Evolutionary conservation across 1,140 invertebrate species (phyloP).

Genomic region (Diachasma alloeum): DNA sequence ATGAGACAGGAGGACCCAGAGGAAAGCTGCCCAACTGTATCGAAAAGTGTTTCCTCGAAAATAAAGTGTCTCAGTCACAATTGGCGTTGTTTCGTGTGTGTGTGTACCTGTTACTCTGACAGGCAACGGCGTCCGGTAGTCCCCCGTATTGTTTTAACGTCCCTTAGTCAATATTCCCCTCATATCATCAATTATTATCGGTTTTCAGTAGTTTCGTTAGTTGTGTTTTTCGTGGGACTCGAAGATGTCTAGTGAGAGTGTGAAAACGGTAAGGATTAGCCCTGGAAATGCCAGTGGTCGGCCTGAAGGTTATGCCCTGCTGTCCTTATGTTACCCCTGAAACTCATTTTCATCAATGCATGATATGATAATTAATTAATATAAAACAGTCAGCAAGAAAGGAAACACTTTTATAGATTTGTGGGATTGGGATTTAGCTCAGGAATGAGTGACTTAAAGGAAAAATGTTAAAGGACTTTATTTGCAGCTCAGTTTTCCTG

Average conservation of each 20-base stretch:
- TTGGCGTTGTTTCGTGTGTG: neutral
- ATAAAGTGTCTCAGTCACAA: neutral
- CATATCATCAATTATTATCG: conserved; percentile 11
- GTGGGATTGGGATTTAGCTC: too few species aligned
- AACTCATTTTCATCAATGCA: too few species aligned
- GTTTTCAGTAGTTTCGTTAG: neutral
- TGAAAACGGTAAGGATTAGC: conserved; percentile 56
- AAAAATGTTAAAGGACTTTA: too few species aligned
- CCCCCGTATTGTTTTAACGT: neutral
- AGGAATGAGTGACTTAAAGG: too few species aligned
- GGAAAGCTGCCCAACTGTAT: neutral
- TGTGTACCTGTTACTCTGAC: conserved; percentile 14
- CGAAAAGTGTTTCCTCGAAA: neutral
- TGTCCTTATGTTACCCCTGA: too few species aligned
- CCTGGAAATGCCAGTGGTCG: neutral
- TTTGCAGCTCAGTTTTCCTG: too few species aligned
- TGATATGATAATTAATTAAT: too few species aligned
- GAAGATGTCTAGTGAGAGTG: conserved; percentile 60
- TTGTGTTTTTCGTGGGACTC: neutral
- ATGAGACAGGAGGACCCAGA: neutral
- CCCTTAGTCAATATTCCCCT: conserved; percentile 22
- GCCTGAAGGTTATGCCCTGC: neutral
- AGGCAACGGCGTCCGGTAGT: conserved; percentile 32
- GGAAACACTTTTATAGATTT: too few species aligned
- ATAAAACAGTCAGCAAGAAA: too few species aligned